Conservation (phyloP, 2,113 vertebrate genomes). For the Gallinago jamesoni region DNA sequence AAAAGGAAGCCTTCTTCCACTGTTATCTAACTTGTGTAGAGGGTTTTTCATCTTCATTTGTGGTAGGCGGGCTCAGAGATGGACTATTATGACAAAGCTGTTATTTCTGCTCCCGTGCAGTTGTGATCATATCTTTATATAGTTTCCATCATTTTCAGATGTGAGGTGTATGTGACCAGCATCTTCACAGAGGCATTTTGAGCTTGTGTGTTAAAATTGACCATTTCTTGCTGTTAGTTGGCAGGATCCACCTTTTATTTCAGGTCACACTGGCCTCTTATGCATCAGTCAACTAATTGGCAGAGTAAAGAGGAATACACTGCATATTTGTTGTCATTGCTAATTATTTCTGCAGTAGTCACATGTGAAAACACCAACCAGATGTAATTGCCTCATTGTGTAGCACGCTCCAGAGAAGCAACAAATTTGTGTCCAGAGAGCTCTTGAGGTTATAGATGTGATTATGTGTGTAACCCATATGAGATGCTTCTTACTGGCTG, state of each 20-base stretch:
- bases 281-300: not conserved
- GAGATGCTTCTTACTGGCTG: not conserved
- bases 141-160: constrained; percentile 1
- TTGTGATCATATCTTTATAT: not conserved
- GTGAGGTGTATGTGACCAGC: not conserved
- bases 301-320: not conserved
- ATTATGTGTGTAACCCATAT: not conserved
- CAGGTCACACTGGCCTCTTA: not conserved
- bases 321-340: not conserved
- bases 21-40: not conserved
- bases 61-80: not conserved
- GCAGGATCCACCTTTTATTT: not conserved
- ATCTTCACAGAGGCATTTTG: not conserved
- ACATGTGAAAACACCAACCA: not conserved
- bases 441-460: not conserved
- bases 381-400: not conserved
- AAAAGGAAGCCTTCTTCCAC: not conserved
- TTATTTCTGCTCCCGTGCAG: not conserved
- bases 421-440: not conserved
- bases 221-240: not conserved
- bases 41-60: not conserved
- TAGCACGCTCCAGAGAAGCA: not conserved
- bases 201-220: not conserved
- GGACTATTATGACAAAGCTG: not conserved
- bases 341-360: constrained; percentile 11